Base-by-base conservation (phyloP, 1,140 invertebrate species). In the Contarinia nasturtii region DNA sequence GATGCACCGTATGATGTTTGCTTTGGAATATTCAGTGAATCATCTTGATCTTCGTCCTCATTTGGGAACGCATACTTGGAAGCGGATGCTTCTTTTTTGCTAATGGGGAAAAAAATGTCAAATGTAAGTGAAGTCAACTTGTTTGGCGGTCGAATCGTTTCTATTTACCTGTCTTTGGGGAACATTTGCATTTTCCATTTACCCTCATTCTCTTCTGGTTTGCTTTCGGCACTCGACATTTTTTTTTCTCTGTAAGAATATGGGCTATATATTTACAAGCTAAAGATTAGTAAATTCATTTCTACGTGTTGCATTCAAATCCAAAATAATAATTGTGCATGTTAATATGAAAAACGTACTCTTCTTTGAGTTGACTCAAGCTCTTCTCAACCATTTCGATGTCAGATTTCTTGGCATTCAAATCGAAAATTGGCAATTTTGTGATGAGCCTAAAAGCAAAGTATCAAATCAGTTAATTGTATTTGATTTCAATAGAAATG, bases 401-500 rank as follows among this genome's bases (percentile, higher is more conserved):
- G 12, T 17, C 15, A 3, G 15, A 38, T 38, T 38, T 38, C 12
- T 38, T 38, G 3, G 36, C 15, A 12, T 27, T 27, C 27, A 38
- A 5, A 19, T 42, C 41, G 18, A 42, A 42, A 10, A 42, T 20
- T 11, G 41, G 41, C 19, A 42, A 42, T 11, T 20, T 42, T 4
- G 14, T 42, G 19, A 42, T 17, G 18, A 42, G 14, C 22, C 36
- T 38, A 14, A 38, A 17, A 27, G 27, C 3, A 27, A 27, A 27
- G 12, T n/a, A 5, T 5, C 5, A 38, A n/a, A n/a, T n/a, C 14
- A n/a, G 12, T 3, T 12, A 38, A 14, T 3, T n/a, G 12, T 14
- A n/a, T n/a, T 5, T 5, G 17, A 38, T n/a, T 38, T 38, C 17
- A 38, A n/a, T 5, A 38, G 36, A 38, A 5, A 14, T 56, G 48